A percentile compares a stretch with the other conserved stretches of the same genome.
Conservation (phyloP, 1,140 invertebrate genomes). For the Bradysia coprophila region DNA sequence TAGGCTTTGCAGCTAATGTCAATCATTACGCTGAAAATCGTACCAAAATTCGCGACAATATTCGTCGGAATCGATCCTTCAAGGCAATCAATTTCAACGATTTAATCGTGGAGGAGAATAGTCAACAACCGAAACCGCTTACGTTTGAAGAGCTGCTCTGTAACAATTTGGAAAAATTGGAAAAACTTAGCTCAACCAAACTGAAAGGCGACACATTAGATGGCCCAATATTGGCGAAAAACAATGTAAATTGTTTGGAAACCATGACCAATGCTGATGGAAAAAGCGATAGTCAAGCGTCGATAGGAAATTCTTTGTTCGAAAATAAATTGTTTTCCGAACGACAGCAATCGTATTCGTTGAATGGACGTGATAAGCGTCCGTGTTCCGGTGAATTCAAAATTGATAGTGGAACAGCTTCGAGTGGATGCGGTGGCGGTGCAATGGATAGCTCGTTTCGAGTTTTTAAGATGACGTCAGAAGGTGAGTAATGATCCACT, state of each 20-base stretch:
- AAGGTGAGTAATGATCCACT: neutral
- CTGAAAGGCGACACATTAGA: neutral
- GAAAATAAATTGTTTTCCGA: constrained; percentile 4
- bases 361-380: neutral
- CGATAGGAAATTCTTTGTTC: neutral
- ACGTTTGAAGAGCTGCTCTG: neutral
- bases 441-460: constrained; percentile 2
- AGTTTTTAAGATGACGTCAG: constrained; percentile 2
- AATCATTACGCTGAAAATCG: neutral
- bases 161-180: neutral
- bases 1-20: neutral
- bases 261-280: neutral
- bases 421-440: too few relatives aligned
- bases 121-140: neutral
- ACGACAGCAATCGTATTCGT: neutral
- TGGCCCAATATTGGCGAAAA: neutral
- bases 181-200: constrained; percentile 1
- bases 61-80: constrained; percentile 5
- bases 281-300: neutral
- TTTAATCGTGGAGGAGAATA: neutral
- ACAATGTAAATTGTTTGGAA: neutral
- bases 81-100: constrained; percentile 1
- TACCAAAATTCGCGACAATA: constrained; percentile 4
- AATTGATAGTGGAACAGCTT: neutral
- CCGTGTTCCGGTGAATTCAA: constrained; percentile 1